Percentiles rank a stretch among this genome's conserved stretches.
Evolutionary conservation across 2,113 vertebrate species (phyloP).

Genomic region (Hippopotamus amphibius): DNA sequence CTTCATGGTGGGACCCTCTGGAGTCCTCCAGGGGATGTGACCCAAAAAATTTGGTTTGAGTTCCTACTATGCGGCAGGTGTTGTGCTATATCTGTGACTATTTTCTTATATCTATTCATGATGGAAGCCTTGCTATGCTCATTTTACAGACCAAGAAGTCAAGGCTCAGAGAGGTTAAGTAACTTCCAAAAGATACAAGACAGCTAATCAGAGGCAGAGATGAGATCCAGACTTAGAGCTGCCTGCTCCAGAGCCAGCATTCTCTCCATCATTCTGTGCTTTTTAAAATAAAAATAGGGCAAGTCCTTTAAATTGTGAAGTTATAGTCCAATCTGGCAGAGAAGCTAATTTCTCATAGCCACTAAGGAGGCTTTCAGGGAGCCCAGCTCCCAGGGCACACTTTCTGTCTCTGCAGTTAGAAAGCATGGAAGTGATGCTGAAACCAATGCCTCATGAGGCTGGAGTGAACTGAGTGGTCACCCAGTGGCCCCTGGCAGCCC

Average conservation of each 20-base stretch:
- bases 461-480: not conserved
- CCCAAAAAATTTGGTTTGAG: not conserved
- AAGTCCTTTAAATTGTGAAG: not conserved
- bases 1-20: fast-evolving
- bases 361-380: not conserved
- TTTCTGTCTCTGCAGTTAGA: not conserved
- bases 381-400: not conserved
- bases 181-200: not conserved
- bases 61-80: not conserved
- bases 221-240: not conserved
- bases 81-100: not conserved
- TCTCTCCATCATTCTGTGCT: not conserved
- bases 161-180: slow-evolving; percentile 9
- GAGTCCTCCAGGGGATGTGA: not conserved
- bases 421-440: not conserved
- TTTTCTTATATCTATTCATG: not conserved
- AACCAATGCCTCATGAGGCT: not conserved
- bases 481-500: not conserved
- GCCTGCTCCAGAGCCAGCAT: not conserved
- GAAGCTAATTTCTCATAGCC: not conserved
- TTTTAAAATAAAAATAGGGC: not conserved
- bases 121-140: not conserved
- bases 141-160: not conserved
- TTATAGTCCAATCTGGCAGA: not conserved
- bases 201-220: not conserved